Base-by-base conservation (phyloP, 2,113 vertebrate species). In the Sinocyclocheilus rhinocerous region DNA sequence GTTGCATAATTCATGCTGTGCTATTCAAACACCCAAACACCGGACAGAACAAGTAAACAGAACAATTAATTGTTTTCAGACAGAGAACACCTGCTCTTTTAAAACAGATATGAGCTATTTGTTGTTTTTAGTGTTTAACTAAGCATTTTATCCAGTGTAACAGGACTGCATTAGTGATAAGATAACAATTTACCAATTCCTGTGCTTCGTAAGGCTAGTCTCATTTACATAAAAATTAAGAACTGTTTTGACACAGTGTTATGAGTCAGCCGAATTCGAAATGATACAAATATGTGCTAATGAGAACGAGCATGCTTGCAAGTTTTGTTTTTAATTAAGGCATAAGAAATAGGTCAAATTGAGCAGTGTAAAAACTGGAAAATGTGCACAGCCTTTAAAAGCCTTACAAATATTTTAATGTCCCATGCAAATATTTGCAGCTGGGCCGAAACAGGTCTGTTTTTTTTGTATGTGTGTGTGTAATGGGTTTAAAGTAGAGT, bases 11-110 rank as follows among this genome's bases (percentile, higher is more conserved):
- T 65, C 39, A 63, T 42, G 57, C 12, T 4, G 3, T n/a, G 36
- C 39, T 48, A 18, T 48, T 81, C 39, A 81, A 81, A 81, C 59
- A 81, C 42, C 59, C n/a, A 65, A 36, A 78, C 50, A 79, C 55
- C 7, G 3, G 18, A 18, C 52, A 55, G n/a, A 76, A 42, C n/a
- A 81, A 67, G 42, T 67, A 81, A 81, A 81, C n/a, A 81, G 59
- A 81, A 20, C 13, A 26, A 67, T 81, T 2, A 76, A 9, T 9
- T 67, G 79, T 65, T 81, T 81, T 65, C 59, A 81, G 59, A 81
- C 59, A 6, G 36, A 67, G n/a, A 81, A 81, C 79, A 65, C 59
- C 59, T 81, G 79, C 59, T 81, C 4, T 79, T 63, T 61, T 24
- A 42, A 48, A 81, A 81, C 39, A 29, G 4, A 1, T 13, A 63